Percentiles rank a stretch among this genome's conserved stretches.
These are phyloP conservation scores for Eupithecia inturbata DNA, from an alignment of 2,888 invertebrate species.

Conservation along the genomic window DNA sequence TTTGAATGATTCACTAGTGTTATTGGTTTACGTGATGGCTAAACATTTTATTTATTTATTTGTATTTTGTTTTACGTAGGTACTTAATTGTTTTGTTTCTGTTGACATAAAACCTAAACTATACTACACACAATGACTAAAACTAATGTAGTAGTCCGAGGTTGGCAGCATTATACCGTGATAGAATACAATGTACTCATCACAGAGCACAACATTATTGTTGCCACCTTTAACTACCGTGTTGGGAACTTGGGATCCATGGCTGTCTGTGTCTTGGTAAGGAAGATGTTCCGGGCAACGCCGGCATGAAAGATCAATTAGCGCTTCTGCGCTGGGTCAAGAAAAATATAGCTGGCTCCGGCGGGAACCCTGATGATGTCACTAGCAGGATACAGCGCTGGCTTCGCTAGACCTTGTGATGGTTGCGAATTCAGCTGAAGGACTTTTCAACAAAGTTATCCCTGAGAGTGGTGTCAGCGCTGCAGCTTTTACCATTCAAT, in stretches of 20 bases:
- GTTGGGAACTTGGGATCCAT: slow-evolving; percentile 57
- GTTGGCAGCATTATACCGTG: no score
- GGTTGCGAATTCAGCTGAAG: slow-evolving; percentile 58
- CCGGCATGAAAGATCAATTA: slow-evolving; percentile 70
- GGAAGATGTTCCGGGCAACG: slow-evolving; percentile 64
- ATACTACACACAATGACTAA: no score
- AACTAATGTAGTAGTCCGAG: no score
- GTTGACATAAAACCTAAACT: no score
- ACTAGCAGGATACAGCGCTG: slow-evolving; percentile 64
- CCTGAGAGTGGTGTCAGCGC: slow-evolving; percentile 59
- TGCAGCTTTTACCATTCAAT: slow-evolving; percentile 53
- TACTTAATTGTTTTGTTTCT: no score
- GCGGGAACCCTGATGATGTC: slow-evolving; percentile 67
- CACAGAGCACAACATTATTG: slow-evolving; percentile 52
- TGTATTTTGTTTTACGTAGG: no score
- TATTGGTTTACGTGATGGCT: no score
- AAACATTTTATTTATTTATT: no score
- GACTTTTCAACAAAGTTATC: slow-evolving; percentile 63
- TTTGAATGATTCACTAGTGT: no score
- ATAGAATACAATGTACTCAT: slow-evolving; percentile 53
- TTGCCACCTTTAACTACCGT: slow-evolving; percentile 65
- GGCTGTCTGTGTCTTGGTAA: slow-evolving; percentile 69
- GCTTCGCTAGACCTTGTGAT: slow-evolving; percentile 62
- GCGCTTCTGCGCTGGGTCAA: slow-evolving; percentile 62
- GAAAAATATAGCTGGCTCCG: slow-evolving; percentile 62